Conservation (phyloP, 2,797 vertebrate genomes). For the Pseudomugil tenellus region DNA sequence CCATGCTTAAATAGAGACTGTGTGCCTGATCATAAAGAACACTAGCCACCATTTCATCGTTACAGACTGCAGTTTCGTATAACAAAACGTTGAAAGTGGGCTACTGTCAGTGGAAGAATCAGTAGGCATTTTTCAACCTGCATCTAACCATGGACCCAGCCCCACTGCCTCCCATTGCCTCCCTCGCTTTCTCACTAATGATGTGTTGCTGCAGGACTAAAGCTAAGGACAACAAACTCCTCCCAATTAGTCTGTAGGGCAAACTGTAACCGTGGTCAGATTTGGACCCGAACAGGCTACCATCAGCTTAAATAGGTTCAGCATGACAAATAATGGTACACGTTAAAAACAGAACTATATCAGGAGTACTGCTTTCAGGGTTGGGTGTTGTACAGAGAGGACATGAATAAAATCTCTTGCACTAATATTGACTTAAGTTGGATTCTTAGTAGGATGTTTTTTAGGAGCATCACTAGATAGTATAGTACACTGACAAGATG, state of each 20-base stretch:
- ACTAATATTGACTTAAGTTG: constrained; percentile 13
- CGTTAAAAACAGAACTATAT: constrained; percentile 20
- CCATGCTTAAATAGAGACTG: constrained; percentile 51
- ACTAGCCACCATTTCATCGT: constrained; percentile 22
- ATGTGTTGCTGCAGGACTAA: constrained; percentile 69
- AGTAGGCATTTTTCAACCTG: constrained; percentile 34
- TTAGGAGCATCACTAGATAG: constrained; percentile 13
- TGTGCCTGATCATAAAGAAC: constrained; percentile 29
- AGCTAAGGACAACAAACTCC: constrained; percentile 71
- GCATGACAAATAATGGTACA: constrained; percentile 59
- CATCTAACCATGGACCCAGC: constrained; percentile 42
- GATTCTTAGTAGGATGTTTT: constrained; percentile 20
- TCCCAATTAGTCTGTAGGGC: constrained; percentile 69
- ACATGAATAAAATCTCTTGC: constrained; percentile 17
- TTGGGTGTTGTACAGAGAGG: constrained; percentile 21
- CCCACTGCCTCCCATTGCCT: constrained; percentile 26
- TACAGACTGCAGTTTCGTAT: constrained; percentile 24
- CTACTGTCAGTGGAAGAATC: constrained; percentile 33
- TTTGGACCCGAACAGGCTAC: constrained; percentile 47
- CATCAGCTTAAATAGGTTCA: constrained; percentile 50
- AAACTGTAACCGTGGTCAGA: constrained; percentile 57
- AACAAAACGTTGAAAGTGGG: constrained; percentile 25
- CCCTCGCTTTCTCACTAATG: constrained; percentile 62
- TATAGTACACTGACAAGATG: constrained; percentile 5
- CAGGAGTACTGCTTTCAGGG: constrained; percentile 36